Percentiles rank a stretch among this genome's conserved stretches.
These are phyloP conservation scores for Stegodyphus mimosarum DNA, from an alignment of 1,140 invertebrate genomes.

Conservation along the genomic window DNA sequence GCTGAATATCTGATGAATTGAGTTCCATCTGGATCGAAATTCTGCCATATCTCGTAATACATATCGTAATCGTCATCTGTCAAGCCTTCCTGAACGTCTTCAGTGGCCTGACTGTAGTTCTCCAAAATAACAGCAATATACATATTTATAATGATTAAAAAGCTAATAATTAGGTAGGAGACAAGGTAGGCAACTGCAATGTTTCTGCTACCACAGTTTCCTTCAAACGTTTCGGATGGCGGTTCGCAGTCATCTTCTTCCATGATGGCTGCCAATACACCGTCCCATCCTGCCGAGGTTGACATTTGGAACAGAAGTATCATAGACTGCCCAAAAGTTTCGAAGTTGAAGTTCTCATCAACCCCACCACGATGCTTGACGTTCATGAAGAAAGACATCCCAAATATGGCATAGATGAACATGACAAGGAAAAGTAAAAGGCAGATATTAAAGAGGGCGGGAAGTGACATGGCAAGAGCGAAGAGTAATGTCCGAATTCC, in stretches of 20 bases:
- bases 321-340: slow-evolving; percentile 97
- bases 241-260: slow-evolving; percentile 87
- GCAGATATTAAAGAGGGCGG: slow-evolving; percentile 98
- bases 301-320: slow-evolving; percentile 99
- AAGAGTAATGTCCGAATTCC: slow-evolving; percentile 97
- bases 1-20: slow-evolving; percentile 95
- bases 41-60: slow-evolving; percentile 99
- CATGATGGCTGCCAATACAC: slow-evolving; percentile 93
- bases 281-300: slow-evolving; percentile 97
- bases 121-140: slow-evolving; percentile 99
- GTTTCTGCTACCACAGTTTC: slow-evolving; percentile 90
- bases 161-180: slow-evolving; percentile 96
- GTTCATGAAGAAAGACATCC: slow-evolving; percentile 99
- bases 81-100: slow-evolving; percentile 97
- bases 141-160: slow-evolving; percentile 99
- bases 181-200: slow-evolving; percentile 95
- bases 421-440: slow-evolving; percentile 96
- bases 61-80: slow-evolving; percentile 99
- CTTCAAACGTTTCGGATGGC: slow-evolving; percentile 76
- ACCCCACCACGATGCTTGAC: slow-evolving; percentile 89
- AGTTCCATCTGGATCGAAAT: slow-evolving; percentile 97
- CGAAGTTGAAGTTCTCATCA: slow-evolving; percentile 98
- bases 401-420: slow-evolving; percentile 99
- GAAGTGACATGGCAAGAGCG: slow-evolving; percentile 96
- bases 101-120: slow-evolving; percentile 97